Evolutionary conservation across 2,797 vertebrate species (phyloP).

Genomic region (Miichthys miiuy): DNA sequence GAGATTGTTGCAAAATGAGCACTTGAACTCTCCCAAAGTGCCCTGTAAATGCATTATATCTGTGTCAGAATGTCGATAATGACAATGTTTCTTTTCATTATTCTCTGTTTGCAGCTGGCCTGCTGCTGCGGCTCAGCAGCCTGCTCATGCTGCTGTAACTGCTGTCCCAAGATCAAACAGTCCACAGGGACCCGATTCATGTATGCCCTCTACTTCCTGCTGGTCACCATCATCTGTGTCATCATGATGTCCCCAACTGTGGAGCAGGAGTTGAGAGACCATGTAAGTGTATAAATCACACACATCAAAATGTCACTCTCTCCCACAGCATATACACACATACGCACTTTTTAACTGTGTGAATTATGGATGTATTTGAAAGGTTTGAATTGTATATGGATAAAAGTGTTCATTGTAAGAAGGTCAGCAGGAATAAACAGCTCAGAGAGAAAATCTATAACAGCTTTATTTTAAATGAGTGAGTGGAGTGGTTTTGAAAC

Average conservation of each 20-base stretch:
- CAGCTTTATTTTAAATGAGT: background rate
- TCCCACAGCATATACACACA: background rate
- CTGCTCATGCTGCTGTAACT: conserved; percentile 94
- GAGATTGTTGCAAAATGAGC: conserved; percentile 3
- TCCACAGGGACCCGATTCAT: conserved; percentile 96
- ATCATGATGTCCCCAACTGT: conserved; percentile 97
- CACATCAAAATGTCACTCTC: background rate
- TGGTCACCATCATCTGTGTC: conserved; percentile 91
- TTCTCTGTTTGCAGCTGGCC: conserved; percentile 87
- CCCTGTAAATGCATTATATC: conserved; percentile 5
- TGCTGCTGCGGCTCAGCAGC: conserved; percentile 94
- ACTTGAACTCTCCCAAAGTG: background rate
- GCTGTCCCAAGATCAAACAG: conserved; percentile 96
- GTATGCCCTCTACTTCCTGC: conserved; percentile 95
- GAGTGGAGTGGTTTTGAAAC: background rate
- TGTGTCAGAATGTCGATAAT: conserved; percentile 16
- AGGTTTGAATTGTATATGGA: background rate
- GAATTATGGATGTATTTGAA: background rate
- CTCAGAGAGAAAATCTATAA: background rate
- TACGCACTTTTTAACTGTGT: background rate
- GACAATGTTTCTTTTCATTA: conserved; percentile 1
- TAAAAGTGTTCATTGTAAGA: background rate
- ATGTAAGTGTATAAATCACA: conserved; percentile 64
- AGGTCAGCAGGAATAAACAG: background rate
- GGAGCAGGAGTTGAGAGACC: conserved; percentile 79